Conservation (phyloP, 2,888 invertebrate genomes). For the Noctua pronuba region DNA sequence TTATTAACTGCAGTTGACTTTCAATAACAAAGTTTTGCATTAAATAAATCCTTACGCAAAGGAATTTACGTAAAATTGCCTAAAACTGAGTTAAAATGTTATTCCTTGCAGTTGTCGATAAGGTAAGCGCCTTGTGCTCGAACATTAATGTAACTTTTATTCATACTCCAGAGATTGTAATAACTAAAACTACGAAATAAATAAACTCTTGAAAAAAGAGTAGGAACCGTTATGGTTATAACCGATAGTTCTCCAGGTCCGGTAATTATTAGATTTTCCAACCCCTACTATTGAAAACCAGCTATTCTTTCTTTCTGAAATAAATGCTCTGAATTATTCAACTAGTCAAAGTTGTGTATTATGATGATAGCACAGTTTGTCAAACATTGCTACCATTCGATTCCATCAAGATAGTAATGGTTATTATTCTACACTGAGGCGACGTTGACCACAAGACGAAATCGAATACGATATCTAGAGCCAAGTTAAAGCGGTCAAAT, state of each 20-base stretch:
- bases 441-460: not conserved
- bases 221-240: not conserved
- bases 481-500: conserved; percentile 15
- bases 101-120: not conserved
- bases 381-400: not conserved
- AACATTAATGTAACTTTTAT: not conserved
- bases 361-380: not conserved
- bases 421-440: not conserved
- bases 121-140: not conserved
- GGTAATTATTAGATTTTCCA: not conserved
- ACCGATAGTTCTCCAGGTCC: not conserved
- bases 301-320: not conserved
- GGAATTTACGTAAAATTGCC: too few relatives aligned
- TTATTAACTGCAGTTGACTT: too few relatives aligned
- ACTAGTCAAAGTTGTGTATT: not conserved
- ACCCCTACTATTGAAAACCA: not conserved
- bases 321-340: not conserved
- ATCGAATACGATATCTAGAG: conserved; percentile 12
- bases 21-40: too few relatives aligned
- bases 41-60: too few relatives aligned
- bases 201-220: not conserved
- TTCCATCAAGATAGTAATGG: not conserved
- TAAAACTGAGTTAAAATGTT: too few relatives aligned
- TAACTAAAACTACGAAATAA: not conserved
- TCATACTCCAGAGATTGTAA: not conserved